Evolutionary conservation across 2,888 invertebrate genomes (phyloP).

Genomic region (Nebria salina): DNA sequence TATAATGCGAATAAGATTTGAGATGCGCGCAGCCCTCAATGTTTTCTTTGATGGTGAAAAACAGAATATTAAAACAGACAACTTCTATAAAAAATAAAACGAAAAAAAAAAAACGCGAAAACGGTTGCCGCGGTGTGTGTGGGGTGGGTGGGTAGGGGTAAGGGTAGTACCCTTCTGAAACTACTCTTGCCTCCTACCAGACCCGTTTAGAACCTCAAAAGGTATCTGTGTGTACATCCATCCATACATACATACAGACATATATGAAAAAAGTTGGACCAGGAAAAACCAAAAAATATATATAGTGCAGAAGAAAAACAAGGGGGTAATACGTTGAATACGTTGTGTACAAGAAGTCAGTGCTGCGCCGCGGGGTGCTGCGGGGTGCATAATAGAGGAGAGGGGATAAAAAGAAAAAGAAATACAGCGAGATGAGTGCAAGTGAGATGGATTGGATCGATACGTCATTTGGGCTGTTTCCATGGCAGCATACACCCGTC

Average conservation of each 20-base stretch:
- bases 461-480: conserved; percentile 67
- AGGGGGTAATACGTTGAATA: conserved; percentile 64
- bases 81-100: conserved; percentile 52
- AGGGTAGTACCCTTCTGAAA: neutral
- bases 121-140: too few species aligned
- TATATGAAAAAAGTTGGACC: conserved; percentile 32
- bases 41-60: conserved; percentile 53
- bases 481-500: conserved; percentile 64
- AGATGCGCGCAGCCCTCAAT: conserved; percentile 48
- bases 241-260: neutral
- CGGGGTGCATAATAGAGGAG: conserved; percentile 49
- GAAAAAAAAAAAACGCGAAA: conserved; percentile 22
- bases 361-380: conserved; percentile 56
- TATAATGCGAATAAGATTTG: conserved; percentile 52
- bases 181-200: too few species aligned
- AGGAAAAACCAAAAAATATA: conserved; percentile 55
- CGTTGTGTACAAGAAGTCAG: conserved; percentile 60
- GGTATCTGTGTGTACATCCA: neutral
- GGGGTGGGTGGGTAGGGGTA: neutral
- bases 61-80: conserved; percentile 56
- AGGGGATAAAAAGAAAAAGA: conserved; percentile 36
- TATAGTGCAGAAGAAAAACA: conserved; percentile 58
- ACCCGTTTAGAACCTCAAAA: conserved; percentile 45
- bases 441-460: conserved; percentile 63
- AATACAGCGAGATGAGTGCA: conserved; percentile 52